phyloP scores from a whole-genome alignment of 35 echinoderm and acorn worm genomes.

The Chiridota heheva region DNA sequence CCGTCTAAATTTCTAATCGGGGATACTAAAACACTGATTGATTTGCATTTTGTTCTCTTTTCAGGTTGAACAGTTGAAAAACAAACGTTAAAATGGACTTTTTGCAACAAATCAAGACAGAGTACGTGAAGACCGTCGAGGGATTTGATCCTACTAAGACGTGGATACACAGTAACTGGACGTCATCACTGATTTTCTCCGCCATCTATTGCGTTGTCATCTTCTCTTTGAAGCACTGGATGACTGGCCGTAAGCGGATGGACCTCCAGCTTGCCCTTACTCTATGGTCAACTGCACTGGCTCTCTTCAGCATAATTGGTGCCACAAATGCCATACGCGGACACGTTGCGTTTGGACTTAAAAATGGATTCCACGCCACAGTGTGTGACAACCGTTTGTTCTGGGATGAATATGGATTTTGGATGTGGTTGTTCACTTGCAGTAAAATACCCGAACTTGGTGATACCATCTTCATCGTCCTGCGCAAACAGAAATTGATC shows the following conservation, averaged over 20 bases:
- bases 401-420: constrained; percentile 29
- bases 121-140: too few relatives aligned
- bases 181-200: constrained; percentile 11
- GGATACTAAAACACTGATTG: too few relatives aligned
- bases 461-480: constrained; percentile 81
- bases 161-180: constrained; percentile 62
- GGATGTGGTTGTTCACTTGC: constrained; percentile 52
- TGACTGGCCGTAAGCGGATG: constrained; percentile 40
- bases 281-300: constrained; percentile 57
- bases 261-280: constrained; percentile 38
- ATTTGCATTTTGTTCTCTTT: too few relatives aligned
- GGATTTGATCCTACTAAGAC: too few relatives aligned
- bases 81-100: too few relatives aligned
- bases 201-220: constrained; percentile 51
- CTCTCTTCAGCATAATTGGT: constrained; percentile 71
- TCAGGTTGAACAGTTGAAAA: too few relatives aligned
- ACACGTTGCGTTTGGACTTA: not conserved
- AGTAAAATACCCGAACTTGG: constrained; percentile 72
- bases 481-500: constrained; percentile 75
- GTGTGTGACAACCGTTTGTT: constrained; percentile 56
- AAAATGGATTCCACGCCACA: constrained; percentile 43
- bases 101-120: too few relatives aligned
- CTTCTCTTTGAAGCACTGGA: constrained; percentile 53
- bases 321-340: not conserved
- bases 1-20: too few relatives aligned